Conservation (phyloP, 2,797 vertebrate species). For the Melanotaenia boesemani region DNA sequence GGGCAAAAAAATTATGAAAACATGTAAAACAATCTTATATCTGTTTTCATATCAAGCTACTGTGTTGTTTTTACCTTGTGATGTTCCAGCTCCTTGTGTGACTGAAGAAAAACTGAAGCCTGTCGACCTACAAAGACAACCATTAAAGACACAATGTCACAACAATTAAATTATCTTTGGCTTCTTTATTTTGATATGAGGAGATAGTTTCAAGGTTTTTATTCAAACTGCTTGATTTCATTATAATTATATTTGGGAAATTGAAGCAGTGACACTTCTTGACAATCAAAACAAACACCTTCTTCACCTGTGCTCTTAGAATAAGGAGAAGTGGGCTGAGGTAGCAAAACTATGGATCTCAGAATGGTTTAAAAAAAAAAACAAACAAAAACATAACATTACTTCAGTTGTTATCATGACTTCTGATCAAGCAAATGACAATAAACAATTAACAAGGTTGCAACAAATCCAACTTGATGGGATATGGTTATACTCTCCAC, state of each 20-base stretch:
- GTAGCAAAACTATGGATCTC: neutral
- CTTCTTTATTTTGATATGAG: neutral
- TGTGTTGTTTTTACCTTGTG: conserved; percentile 67
- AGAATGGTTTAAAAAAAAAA: neutral
- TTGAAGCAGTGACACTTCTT: neutral
- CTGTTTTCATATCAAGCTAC: neutral
- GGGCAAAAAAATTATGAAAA: neutral
- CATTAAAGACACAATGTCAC: conserved; percentile 9
- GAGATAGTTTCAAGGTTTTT: no score
- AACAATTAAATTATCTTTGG: neutral
- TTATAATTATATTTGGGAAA: neutral
- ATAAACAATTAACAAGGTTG: neutral
- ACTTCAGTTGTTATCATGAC: neutral
- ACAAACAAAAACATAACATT: neutral
- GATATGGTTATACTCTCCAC: neutral
- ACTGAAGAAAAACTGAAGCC: conserved; percentile 71
- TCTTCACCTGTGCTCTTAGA: neutral
- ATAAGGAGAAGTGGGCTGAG: neutral
- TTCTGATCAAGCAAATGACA: neutral
- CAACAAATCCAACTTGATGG: conserved; percentile 7
- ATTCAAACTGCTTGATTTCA: neutral
- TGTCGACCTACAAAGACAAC: conserved; percentile 56
- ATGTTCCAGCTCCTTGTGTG: conserved; percentile 59
- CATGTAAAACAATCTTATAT: neutral
- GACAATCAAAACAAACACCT: neutral